Evolutionary conservation across 1,140 invertebrate species (phyloP).

Genomic region (Doryteuthis pealeii): DNA sequence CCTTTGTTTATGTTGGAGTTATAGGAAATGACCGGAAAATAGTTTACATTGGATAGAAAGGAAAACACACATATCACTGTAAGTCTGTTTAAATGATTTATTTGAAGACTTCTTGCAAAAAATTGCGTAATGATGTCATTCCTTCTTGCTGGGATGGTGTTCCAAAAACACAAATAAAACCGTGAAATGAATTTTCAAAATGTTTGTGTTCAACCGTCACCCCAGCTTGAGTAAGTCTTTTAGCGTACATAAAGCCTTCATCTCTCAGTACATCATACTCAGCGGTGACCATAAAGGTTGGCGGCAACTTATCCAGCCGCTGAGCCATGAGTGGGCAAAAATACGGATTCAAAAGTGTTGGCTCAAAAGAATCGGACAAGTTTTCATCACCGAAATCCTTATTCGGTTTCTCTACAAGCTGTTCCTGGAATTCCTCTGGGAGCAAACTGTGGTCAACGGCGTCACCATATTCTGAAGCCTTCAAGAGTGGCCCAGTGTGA

Average conservation of each 20-base stretch:
- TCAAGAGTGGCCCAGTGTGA: constrained; percentile 39
- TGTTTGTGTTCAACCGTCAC: constrained; percentile 33
- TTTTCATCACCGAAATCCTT: constrained; percentile 34
- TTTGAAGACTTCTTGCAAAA: too few relatives aligned
- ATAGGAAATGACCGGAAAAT: too few relatives aligned
- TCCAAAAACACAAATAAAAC: constrained; percentile 11
- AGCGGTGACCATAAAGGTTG: constrained; percentile 41
- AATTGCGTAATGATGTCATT: too few relatives aligned
- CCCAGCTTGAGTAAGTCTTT: constrained; percentile 35
- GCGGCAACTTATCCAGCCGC: constrained; percentile 32
- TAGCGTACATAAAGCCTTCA: constrained; percentile 42
- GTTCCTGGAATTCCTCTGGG: constrained; percentile 26
- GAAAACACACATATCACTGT: too few relatives aligned
- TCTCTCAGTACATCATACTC: constrained; percentile 49
- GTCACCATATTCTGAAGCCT: constrained; percentile 37
- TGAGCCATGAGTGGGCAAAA: constrained; percentile 41
- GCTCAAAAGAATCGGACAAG: constrained; percentile 31
- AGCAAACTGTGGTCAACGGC: constrained; percentile 26
- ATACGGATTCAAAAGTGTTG: constrained; percentile 38
- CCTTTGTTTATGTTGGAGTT: too few relatives aligned
- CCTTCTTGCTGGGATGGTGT: too few relatives aligned
- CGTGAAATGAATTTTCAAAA: constrained; percentile 42
- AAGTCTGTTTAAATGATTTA: too few relatives aligned
- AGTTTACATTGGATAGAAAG: too few relatives aligned
- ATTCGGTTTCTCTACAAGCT: constrained; percentile 23